Evolutionary conservation across 2,113 vertebrate species (phyloP), one percentile per base, ranked within the genome.

Genomic region (Megaptera novaeangliae): DNA sequence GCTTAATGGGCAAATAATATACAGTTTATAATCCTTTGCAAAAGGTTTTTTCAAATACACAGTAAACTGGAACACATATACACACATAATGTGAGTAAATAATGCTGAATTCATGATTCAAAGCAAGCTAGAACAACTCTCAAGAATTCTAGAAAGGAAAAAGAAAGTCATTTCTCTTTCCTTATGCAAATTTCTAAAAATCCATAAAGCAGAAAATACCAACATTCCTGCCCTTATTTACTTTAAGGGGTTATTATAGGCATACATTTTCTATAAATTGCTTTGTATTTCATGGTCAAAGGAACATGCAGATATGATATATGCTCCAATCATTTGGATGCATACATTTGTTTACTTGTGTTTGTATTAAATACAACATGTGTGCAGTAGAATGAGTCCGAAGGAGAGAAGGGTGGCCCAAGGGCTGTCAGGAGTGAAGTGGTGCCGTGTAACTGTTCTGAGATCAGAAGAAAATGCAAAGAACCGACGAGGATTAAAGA

Each of bases 381-480:
- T 13, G 63, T 91, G 72, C n/a, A 66, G 66, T 0, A 39, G 94
- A 77, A 12, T 25, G 80, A 82, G 21, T 84, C 9, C 11, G 68
- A 77, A 94, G 41, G 66, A 71, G 68, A 87, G 97, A 97, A 71
- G 0, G 9, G 96, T 96, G 82, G 77, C 52, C 91, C 88, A 69
- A 46, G 31, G 52, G 96, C 63, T 97, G 85, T 59, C 52, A 92
- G 92, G 95, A 97, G 77, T 2, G 72, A 81, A 97, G 92, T 85
- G 64, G 34, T 57, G 95, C 41, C 89, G 74, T 15, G 8, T 71
- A 96, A 93, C 59, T 90, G 71, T 29, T 96, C 46, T 29, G 96
- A 97, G 90, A 98, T 95, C 90, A 98, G 97, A 98, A 96, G 1
- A 85, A 85, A 90, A 81, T 64, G 96, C 90, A 96, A 92, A 98